These are phyloP conservation scores for Leucoraja ocellata DNA, from an alignment of 2,797 vertebrate species.

Conservation along the genomic window DNA sequence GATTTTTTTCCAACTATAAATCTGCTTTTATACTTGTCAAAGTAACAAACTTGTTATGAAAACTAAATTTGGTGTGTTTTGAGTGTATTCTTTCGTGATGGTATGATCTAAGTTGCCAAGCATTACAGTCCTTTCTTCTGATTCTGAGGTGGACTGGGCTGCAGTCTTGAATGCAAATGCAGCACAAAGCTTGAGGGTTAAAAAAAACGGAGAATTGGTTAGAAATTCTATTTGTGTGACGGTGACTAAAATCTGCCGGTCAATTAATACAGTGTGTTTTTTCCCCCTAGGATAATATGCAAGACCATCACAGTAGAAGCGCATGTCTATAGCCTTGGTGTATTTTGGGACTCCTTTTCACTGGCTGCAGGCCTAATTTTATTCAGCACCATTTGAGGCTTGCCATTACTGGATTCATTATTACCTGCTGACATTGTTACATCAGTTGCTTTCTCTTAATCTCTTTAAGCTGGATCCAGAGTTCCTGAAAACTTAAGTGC, in stretches of 20 bases:
- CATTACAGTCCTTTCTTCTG: too few relatives aligned
- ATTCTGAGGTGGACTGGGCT: too few relatives aligned
- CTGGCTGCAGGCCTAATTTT: slow-evolving; percentile 96
- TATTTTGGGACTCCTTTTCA: slow-evolving; percentile 83
- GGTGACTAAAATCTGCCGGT: too few relatives aligned
- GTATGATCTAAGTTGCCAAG: too few relatives aligned
- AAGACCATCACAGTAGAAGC: slow-evolving; percentile 88
- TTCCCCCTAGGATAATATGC: slow-evolving; percentile 79
- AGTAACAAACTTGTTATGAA: too few relatives aligned
- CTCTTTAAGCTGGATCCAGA: slow-evolving; percentile 50
- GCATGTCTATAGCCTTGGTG: slow-evolving; percentile 91
- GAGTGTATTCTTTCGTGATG: too few relatives aligned
- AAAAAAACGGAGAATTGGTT: neutral
- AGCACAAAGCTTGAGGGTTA: too few relatives aligned
- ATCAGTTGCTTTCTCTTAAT: slow-evolving; percentile 49
- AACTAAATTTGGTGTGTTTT: too few relatives aligned
- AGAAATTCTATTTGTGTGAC: neutral
- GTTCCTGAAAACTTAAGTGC: slow-evolving; percentile 52
- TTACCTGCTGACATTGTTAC: slow-evolving; percentile 47
- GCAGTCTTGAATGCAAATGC: too few relatives aligned
- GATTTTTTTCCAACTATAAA: too few relatives aligned
- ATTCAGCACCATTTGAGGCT: slow-evolving; percentile 66
- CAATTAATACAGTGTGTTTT: neutral
- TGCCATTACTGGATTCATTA: slow-evolving; percentile 49
- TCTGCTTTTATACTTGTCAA: too few relatives aligned